These are phyloP conservation scores for Neodiprion fabricii DNA, from an alignment of 1,140 invertebrate genomes.

Conservation along the genomic window DNA sequence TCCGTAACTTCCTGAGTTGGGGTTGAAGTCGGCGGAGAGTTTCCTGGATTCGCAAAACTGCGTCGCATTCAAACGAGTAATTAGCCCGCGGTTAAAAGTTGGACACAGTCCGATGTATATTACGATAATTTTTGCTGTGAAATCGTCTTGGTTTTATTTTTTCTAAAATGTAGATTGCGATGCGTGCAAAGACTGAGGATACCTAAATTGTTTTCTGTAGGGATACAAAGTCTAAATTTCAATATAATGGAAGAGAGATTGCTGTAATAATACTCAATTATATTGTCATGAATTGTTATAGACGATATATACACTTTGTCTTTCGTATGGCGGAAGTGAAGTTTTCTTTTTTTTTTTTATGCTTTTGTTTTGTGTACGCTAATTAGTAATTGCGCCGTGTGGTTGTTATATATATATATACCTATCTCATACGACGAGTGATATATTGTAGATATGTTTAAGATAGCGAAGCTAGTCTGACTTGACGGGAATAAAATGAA, in stretches of 20 bases:
- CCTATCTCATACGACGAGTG: neutral
- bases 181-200: too few relatives aligned
- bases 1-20: slow-evolving; percentile 25
- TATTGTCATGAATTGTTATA: too few relatives aligned
- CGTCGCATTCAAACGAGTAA: neutral
- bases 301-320: too few relatives aligned
- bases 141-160: neutral
- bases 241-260: too few relatives aligned
- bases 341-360: neutral
- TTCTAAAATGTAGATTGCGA: too few relatives aligned
- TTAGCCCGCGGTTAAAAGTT: too few relatives aligned
- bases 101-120: too few relatives aligned
- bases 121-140: neutral
- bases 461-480: slow-evolving; percentile 7
- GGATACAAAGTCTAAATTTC: too few relatives aligned
- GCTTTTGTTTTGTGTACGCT: neutral
- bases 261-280: too few relatives aligned
- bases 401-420: neutral
- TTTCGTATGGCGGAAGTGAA: neutral
- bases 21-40: slow-evolving; percentile 43
- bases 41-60: neutral
- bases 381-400: neutral
- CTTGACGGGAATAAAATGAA: neutral
- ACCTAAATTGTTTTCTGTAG: too few relatives aligned
- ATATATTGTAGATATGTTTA: neutral